A percentile compares a stretch with the other conserved stretches of the same genome.
Conservation (phyloP, 1,140 invertebrate species). For the Theocolax elegans region DNA sequence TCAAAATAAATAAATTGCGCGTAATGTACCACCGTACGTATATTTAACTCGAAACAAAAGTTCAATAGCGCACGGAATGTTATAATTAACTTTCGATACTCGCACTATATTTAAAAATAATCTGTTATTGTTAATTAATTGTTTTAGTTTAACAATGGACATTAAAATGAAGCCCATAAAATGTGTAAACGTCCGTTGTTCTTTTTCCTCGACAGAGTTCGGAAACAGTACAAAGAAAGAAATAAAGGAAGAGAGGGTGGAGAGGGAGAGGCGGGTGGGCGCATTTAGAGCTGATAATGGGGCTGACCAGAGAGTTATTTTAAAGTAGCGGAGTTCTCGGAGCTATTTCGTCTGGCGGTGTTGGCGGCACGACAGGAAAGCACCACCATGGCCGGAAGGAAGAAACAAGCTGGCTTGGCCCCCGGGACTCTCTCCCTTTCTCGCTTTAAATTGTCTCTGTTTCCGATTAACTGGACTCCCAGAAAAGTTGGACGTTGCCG, state of each 20-base stretch:
- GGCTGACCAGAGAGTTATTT: slow-evolving; percentile 26
- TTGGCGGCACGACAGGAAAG: slow-evolving; percentile 12
- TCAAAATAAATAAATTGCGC: too few relatives aligned
- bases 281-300: slow-evolving; percentile 18
- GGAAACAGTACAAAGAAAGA: neutral
- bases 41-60: too few relatives aligned
- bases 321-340: slow-evolving; percentile 17
- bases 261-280: neutral
- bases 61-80: too few relatives aligned
- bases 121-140: too few relatives aligned
- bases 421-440: neutral
- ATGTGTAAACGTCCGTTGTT: neutral
- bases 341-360: neutral
- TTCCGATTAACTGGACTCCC: slow-evolving; percentile 44
- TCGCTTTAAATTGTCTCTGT: slow-evolving; percentile 45
- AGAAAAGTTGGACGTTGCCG: slow-evolving; percentile 2
- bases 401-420: slow-evolving; percentile 13
- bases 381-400: neutral
- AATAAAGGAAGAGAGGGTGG: neutral
- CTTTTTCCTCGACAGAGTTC: neutral
- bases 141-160: too few relatives aligned
- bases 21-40: too few relatives aligned
- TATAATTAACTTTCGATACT: too few relatives aligned
- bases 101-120: too few relatives aligned
- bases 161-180: too few relatives aligned